phyloP scores from a whole-genome alignment of 2,888 invertebrate species.

The Clepsis dumicolana region DNA sequence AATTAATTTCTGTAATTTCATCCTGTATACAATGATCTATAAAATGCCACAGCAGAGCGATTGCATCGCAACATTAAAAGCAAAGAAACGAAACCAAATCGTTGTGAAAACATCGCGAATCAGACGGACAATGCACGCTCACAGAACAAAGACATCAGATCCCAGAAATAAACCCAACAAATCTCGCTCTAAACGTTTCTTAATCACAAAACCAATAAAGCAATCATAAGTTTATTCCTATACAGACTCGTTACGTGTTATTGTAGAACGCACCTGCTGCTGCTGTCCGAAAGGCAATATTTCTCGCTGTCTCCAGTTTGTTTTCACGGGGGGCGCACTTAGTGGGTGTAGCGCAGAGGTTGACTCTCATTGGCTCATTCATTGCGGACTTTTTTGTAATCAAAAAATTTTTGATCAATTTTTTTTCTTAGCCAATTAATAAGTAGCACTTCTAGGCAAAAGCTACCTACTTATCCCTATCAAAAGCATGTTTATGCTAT shows the following conservation, averaged over 20 bases:
- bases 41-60: too few species aligned
- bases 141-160: background rate
- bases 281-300: constrained; percentile 70
- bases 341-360: constrained; percentile 41
- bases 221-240: constrained; percentile 60
- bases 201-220: constrained; percentile 54
- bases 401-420: background rate
- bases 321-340: constrained; percentile 50
- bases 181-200: constrained; percentile 52
- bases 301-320: constrained; percentile 60
- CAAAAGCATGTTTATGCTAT: too few species aligned
- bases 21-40: too few species aligned
- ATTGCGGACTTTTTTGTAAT: too few species aligned
- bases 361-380: background rate
- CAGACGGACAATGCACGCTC: background rate
- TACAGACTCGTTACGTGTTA: constrained; percentile 57
- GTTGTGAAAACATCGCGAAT: background rate
- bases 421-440: background rate
- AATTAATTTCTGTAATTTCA: too few species aligned
- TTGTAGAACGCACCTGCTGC: constrained; percentile 69
- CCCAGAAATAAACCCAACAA: constrained; percentile 33
- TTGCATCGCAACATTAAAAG: background rate
- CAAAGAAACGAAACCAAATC: too few species aligned
- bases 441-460: too few species aligned
- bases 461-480: too few species aligned